Evolutionary conservation across 1,140 invertebrate genomes (phyloP).

Genomic region (Drosophila subobscura): DNA sequence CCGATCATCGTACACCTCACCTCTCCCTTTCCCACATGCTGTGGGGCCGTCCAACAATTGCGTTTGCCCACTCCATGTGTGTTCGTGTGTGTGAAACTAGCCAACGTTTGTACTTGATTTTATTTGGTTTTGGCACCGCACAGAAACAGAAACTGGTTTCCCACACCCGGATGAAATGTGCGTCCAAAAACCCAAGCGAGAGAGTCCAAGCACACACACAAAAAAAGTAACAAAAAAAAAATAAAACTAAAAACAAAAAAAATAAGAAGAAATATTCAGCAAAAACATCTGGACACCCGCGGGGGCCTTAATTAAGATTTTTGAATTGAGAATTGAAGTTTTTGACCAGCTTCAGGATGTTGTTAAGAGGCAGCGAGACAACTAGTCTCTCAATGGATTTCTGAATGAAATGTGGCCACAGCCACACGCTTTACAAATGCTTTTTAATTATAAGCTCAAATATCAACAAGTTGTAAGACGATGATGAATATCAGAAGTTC

Average conservation of each 20-base stretch:
- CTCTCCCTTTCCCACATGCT: no score
- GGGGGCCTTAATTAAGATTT: conserved; percentile 52
- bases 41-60: background rate
- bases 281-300: conserved; percentile 42
- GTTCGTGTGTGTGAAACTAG: background rate
- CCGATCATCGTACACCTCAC: no score
- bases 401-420: conserved; percentile 36
- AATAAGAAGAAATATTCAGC: background rate
- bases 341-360: conserved; percentile 40
- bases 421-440: conserved; percentile 29
- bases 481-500: background rate
- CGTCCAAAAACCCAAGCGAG: conserved; percentile 6
- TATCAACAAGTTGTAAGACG: conserved; percentile 19
- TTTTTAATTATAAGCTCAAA: conserved; percentile 45
- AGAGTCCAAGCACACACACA: conserved; percentile 25
- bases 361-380: conserved; percentile 21
- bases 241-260: conserved; percentile 15
- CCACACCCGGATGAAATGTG: conserved; percentile 46
- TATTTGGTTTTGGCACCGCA: conserved; percentile 14
- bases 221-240: conserved; percentile 28
- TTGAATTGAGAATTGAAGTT: conserved; percentile 41
- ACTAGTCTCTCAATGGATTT: conserved; percentile 17
- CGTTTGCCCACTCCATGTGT: background rate
- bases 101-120: conserved; percentile 40
- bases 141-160: conserved; percentile 33